phyloP scores from a whole-genome alignment of 37 sponge, comb jelly and placozoan species.

The Aplysina aerophoba region DNA sequence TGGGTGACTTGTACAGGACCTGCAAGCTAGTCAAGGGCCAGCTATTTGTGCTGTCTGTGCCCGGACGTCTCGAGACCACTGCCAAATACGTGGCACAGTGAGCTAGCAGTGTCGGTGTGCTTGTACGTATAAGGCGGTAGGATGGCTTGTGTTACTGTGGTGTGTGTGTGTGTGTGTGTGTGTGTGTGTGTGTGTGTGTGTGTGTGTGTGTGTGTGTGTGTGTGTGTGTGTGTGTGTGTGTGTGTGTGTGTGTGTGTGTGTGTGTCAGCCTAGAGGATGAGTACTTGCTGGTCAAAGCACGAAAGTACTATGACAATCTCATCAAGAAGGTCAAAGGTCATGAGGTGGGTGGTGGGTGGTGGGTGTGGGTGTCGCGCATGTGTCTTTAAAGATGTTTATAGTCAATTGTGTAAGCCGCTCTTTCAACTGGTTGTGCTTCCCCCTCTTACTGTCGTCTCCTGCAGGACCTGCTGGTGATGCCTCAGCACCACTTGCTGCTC shows the following conservation, averaged over 20 bases:
- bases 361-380: no score
- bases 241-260: conserved; percentile 34
- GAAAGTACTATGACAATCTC: conserved; percentile 76
- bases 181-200: neutral
- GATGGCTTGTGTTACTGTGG: no score
- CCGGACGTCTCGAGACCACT: conserved; percentile 21
- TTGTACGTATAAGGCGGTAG: no score
- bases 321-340: conserved; percentile 74
- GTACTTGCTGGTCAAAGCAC: conserved; percentile 65
- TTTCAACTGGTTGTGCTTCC: no score
- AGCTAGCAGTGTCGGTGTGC: neutral
- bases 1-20: conserved; percentile 35
- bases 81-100: conserved; percentile 23
- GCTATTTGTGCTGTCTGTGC: conserved; percentile 47
- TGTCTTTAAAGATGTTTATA: no score
- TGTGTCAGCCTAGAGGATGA: conserved; percentile 76
- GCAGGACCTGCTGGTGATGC: conserved; percentile 51
- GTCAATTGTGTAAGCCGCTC: no score
- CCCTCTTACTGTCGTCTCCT: neutral
- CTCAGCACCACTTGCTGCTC: conserved; percentile 55
- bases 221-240: conserved; percentile 2
- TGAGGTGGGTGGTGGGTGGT: conserved; percentile 35
- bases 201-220: neutral
- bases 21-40: conserved; percentile 43
- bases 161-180: no score